Evolutionary conservation across 2,888 invertebrate genomes (phyloP).

Genomic region (Amphipoea lucens): DNA sequence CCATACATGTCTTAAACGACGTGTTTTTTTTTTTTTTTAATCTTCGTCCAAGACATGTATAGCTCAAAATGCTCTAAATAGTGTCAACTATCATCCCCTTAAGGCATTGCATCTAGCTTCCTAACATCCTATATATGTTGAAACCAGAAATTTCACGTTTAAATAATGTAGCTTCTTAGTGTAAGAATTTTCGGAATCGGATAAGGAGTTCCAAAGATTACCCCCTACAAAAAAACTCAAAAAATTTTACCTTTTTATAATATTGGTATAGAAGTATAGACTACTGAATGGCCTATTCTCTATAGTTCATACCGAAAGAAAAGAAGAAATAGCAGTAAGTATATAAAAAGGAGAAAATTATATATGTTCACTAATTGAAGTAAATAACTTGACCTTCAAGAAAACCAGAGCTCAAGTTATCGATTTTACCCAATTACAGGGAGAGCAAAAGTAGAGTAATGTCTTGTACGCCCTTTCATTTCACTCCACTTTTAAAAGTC

Average conservation of each 20-base stretch:
- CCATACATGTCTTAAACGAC: too few species aligned
- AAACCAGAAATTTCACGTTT: too few species aligned
- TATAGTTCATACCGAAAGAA: background rate
- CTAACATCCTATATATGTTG: too few species aligned
- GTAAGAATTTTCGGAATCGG: background rate
- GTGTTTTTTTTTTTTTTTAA: too few species aligned
- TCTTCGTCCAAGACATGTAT: too few species aligned
- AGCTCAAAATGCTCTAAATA: too few species aligned
- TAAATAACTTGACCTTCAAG: conserved; percentile 12
- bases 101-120: too few species aligned
- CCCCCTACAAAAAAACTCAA: too few species aligned
- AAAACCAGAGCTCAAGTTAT: conserved; percentile 17
- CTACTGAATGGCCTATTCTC: background rate
- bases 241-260: background rate
- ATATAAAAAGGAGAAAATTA: conserved; percentile 10
- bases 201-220: background rate
- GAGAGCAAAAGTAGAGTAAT: conserved; percentile 20
- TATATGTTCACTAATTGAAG: background rate
- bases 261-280: background rate
- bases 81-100: too few species aligned
- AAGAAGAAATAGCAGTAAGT: background rate
- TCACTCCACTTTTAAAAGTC: conserved; percentile 25
- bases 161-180: too few species aligned
- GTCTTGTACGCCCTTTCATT: conserved; percentile 2
- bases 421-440: conserved; percentile 33